Percentiles rank a stretch among this genome's conserved stretches.
Conservation (phyloP, 2,113 vertebrate genomes). For the Oreochromis spilurus region DNA sequence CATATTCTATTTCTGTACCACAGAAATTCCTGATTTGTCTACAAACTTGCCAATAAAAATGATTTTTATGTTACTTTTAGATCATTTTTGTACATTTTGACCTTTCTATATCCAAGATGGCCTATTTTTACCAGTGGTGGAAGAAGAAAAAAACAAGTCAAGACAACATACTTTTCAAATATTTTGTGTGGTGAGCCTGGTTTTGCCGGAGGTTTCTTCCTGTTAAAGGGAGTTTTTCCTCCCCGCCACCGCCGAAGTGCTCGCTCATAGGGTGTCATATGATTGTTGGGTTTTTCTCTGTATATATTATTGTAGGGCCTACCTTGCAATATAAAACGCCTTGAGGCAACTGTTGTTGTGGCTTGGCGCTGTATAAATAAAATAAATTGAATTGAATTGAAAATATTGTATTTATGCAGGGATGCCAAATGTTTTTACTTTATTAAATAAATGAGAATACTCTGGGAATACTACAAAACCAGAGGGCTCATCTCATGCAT, state of each 20-base stretch:
- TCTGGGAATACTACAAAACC: background rate
- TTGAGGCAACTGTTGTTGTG: background rate
- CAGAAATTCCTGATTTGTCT: background rate
- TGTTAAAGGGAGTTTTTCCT: background rate
- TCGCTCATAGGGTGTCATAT: background rate
- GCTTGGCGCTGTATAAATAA: background rate
- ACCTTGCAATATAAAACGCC: fast-evolving
- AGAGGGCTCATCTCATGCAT: background rate
- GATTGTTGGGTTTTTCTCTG: background rate
- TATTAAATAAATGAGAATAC: background rate
- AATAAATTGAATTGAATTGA: background rate
- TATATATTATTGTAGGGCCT: background rate
- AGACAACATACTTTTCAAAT: background rate
- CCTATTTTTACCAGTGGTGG: background rate
- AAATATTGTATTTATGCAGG: background rate
- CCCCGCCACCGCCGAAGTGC: background rate
- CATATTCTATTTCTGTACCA: background rate
- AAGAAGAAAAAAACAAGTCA: fast-evolving
- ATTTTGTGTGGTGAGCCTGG: background rate
- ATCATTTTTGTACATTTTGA: background rate
- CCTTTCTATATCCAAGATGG: background rate
- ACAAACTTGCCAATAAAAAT: background rate
- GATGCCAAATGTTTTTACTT: background rate
- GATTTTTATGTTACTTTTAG: background rate
- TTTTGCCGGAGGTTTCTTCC: background rate